These are phyloP conservation scores for Malthinus seriepunctatus DNA, from an alignment of 2,888 invertebrate genomes.

Conservation along the genomic window DNA sequence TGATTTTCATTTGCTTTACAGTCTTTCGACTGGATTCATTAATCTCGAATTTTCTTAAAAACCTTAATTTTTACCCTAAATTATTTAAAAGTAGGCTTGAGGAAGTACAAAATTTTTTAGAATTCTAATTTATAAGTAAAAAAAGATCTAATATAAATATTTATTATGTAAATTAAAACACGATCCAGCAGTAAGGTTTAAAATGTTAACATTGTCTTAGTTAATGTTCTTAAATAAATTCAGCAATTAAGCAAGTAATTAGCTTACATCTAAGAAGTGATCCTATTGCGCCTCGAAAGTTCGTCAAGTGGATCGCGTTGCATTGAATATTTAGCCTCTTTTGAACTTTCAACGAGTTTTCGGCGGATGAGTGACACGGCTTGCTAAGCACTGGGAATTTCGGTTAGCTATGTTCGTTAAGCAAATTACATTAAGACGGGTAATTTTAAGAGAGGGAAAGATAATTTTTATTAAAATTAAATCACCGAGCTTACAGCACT, in stretches of 20 bases:
- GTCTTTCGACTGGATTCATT: too few species aligned
- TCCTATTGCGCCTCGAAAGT: slow-evolving; percentile 36
- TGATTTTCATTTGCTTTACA: too few species aligned
- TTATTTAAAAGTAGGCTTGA: too few species aligned
- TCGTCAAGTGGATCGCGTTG: slow-evolving; percentile 39
- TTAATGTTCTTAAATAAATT: slow-evolving; percentile 39
- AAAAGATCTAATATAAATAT: slow-evolving; percentile 10
- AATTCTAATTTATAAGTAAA: too few species aligned
- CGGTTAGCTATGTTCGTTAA: slow-evolving; percentile 45
- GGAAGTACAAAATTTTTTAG: too few species aligned
- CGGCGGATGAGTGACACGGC: slow-evolving; percentile 40
- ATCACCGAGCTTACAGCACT: slow-evolving; percentile 39
- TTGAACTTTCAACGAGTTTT: slow-evolving; percentile 39
- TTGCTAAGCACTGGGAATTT: slow-evolving; percentile 41
- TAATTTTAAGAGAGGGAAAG: slow-evolving; percentile 40
- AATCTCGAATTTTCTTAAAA: too few species aligned
- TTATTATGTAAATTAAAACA: slow-evolving; percentile 19
- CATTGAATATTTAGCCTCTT: slow-evolving; percentile 41
- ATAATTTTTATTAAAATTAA: slow-evolving; percentile 46
- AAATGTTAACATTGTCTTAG: slow-evolving; percentile 36
- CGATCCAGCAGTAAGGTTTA: slow-evolving; percentile 15
- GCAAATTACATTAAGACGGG: slow-evolving; percentile 45
- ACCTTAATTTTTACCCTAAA: too few species aligned
- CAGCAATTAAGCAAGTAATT: slow-evolving; percentile 40
- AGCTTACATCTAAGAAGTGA: slow-evolving; percentile 39